Evolutionary conservation across 2,113 vertebrate genomes (phyloP).

Genomic region (Ancistrus triradiatus): DNA sequence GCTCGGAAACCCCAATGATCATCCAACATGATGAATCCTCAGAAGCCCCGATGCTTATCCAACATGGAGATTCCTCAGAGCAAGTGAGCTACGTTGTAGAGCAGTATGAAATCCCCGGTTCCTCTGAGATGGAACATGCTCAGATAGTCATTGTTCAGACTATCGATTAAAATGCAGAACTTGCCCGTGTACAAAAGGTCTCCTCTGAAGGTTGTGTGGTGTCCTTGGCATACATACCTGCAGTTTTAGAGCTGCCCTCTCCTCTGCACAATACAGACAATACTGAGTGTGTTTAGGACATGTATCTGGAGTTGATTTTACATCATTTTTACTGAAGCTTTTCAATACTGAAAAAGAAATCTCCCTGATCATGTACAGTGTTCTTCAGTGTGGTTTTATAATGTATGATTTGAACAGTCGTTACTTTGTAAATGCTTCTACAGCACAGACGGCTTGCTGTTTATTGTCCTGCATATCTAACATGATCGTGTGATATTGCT

Average conservation of each 20-base stretch:
- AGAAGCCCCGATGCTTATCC: conserved; percentile 36
- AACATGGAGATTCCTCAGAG: conserved; percentile 32
- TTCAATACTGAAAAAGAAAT: background rate
- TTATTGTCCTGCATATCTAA: background rate
- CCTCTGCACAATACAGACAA: background rate
- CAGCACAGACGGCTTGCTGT: background rate
- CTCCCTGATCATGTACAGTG: background rate
- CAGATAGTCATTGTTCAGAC: conserved; percentile 51
- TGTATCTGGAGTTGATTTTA: conserved; percentile 9
- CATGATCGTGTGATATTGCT: background rate
- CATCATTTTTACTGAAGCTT: conserved; percentile 17
- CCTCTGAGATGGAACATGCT: conserved; percentile 43
- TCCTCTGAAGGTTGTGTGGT: no score
- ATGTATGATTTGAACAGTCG: conserved; percentile 11
- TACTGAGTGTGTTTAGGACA: background rate
- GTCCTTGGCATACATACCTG: no score
- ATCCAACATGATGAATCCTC: conserved; percentile 32
- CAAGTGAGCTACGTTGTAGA: conserved; percentile 45
- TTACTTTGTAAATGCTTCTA: conserved; percentile 11
- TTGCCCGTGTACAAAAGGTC: background rate
- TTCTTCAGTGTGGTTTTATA: conserved; percentile 15
- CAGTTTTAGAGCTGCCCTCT: no score
- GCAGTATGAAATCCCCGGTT: conserved; percentile 45
- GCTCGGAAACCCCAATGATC: conserved; percentile 31
- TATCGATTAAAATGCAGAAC: conserved; percentile 31